Base-by-base conservation (phyloP, 2,888 invertebrate species). In the Diplolepis rosae region DNA sequence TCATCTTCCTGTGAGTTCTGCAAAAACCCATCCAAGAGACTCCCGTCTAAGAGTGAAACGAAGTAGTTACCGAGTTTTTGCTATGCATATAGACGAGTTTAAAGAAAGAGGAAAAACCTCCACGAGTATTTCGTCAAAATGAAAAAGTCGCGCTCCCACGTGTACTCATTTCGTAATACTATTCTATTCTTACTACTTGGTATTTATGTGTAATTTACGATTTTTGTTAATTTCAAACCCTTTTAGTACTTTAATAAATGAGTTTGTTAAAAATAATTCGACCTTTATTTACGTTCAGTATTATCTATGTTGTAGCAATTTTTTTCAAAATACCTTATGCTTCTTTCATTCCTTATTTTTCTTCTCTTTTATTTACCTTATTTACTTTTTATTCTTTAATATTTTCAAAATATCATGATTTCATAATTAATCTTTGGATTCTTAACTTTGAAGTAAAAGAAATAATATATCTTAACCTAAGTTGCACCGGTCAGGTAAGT, bases 241-340 rank as follows among this genome's bases (percentile, higher is more conserved):
- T 83, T 83, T 83, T 82, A 82, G 80, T 82, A 81, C 77, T 82
- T 83, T 82, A 83, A 83, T 83, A 83, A 83, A 83, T 81, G 80
- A 80, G 82, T 82, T 83, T 82, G 79, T 82, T 82, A 80, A 78
- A 79, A 82, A 80, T 77, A 73, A 71, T 54, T 51, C 52, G 52
- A 68, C 51, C 39, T 32, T 74, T 13, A 54, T 73, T 71, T 75
- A 35, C 45, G 54, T 51, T 65, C 39, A 24, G 61, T 3, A 61
- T 24, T 50, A 13, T 13, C 27, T 13, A 24, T 35, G n/a, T 24
- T 2, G 6, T 6, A 24, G 35, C 5, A 32, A 35, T 13, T 61
- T 35, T 61, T 61, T 22, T 13, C 7, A 13, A 9, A 56, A 13
- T 35, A 35, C 24, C 61, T 56, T 54, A 18, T 18, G 9, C n/a